Conservation (phyloP, 2,888 invertebrate species). For the Diplazon laetatorius region DNA sequence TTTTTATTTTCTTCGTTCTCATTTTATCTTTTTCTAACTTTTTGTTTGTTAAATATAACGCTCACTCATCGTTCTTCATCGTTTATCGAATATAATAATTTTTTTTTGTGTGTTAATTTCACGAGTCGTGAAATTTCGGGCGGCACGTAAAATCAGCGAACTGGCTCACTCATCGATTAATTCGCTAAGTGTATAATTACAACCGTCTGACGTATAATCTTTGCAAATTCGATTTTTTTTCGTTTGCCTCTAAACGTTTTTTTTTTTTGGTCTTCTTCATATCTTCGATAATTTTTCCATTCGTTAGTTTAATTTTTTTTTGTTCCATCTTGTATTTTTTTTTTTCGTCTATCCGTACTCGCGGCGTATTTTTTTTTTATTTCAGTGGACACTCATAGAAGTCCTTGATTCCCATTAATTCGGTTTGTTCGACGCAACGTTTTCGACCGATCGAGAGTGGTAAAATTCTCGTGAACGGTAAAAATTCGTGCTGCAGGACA, state of each 20-base stretch:
- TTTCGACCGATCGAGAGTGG: conserved; percentile 55
- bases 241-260: conserved; percentile 15
- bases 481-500: conserved; percentile 60
- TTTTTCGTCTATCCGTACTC: no score
- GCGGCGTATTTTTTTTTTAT: conserved; percentile 42
- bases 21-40: conserved; percentile 55
- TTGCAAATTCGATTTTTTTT: conserved; percentile 3
- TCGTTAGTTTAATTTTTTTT: conserved; percentile 19
- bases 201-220: conserved; percentile 32
- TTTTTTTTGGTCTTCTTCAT: no score
- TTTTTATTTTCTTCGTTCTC: no score
- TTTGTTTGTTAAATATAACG: conserved; percentile 46
- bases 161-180: conserved; percentile 19
- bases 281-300: conserved; percentile 7
- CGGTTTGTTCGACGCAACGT: conserved; percentile 61
- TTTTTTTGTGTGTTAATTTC: conserved; percentile 7
- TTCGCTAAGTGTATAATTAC: conserved; percentile 43
- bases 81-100: conserved; percentile 52
- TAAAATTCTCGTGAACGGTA: conserved; percentile 57
- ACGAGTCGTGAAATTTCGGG: conserved; percentile 22
- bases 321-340: no score
- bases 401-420: conserved; percentile 65
- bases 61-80: conserved; percentile 50
- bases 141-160: conserved; percentile 16
- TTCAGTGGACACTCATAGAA: conserved; percentile 56